Evolutionary conservation across 2,888 invertebrate genomes (phyloP), one percentile per base, ranked within the genome.

Genomic region (Ischnura elegans): DNA sequence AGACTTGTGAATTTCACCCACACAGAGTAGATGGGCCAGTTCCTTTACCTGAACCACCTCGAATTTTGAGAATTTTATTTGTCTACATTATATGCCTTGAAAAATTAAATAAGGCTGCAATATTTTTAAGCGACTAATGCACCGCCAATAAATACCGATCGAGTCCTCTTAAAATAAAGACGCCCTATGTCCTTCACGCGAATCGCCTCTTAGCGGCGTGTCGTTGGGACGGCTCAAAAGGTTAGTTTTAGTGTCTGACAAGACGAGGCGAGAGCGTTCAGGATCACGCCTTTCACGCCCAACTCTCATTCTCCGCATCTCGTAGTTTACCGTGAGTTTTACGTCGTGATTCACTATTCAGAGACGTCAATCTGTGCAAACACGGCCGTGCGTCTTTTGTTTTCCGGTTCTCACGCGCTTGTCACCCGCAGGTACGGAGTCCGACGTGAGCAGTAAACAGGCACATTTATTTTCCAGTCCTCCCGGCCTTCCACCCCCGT

Each of bases 391-490:
- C 36, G 36, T 36, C 36, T 36, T 76, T 86, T 86, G 86, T 86
- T 45, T 86, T 86, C 46, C 43, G 45, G 45, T 46, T 61, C 90
- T 90, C 90, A 90, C 45, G 90, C n/a, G 36, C 90, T n/a, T 43
- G n/a, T 61, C 90, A 90, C 90, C 90, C 43, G 8, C 16, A 46
- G 55, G 90, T 55, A 90, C 90, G 51, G 25, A 90, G 90, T 36
- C 55, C 90, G 2, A 25, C 61, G 42, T 61, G 2, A 21, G 61
- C 42, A 55, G 87, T 51, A 87, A 90, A 90, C 61, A 61, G 43
- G 66, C 61, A 87, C 51, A 90, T 43, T n/a, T 42, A 61, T 43
- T 90, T 90, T n/a, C 19, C 13, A 3, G 51, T 8, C 36, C 42
- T 42, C 4, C 45, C 5, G n/a, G 25, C 61, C 86, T 47, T 16